phyloP scores from a whole-genome alignment of 2,113 vertebrate species.

The Synodontis membranacea region DNA sequence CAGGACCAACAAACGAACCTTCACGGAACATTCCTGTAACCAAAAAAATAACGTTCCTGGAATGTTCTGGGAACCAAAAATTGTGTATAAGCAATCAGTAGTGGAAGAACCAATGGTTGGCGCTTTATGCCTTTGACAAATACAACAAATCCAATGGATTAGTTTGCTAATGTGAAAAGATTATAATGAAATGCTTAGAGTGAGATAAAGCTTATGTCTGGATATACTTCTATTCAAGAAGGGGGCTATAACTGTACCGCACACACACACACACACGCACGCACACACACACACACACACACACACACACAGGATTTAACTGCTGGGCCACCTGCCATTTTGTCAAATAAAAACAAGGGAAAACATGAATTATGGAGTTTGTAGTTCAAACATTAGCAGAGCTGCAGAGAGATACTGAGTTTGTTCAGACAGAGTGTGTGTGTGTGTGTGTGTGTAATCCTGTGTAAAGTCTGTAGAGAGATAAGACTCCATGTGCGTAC shows the following conservation, averaged over 20 bases:
- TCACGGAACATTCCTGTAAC: no score
- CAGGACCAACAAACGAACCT: no score
- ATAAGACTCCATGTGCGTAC: background rate
- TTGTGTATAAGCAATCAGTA: background rate
- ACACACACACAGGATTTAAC: constrained; percentile 2
- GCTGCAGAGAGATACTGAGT: constrained; percentile 11
- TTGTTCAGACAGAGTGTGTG: constrained; percentile 21
- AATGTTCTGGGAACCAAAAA: no score
- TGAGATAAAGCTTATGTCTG: constrained; percentile 32
- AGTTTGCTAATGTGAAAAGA: constrained; percentile 48
- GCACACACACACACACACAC: constrained; percentile 32
- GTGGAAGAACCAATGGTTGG: background rate
- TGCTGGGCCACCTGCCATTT: constrained; percentile 24
- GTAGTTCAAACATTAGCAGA: constrained; percentile 6
- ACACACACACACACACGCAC: background rate
- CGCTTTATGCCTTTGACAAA: constrained; percentile 37
- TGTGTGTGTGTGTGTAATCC: constrained; percentile 13
- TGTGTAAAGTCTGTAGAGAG: background rate
- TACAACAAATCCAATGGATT: constrained; percentile 44
- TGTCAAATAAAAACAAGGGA: constrained; percentile 7
- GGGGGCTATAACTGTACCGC: background rate
- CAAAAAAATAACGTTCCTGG: no score
- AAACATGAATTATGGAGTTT: constrained; percentile 23
- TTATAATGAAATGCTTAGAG: constrained; percentile 48
- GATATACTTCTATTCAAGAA: constrained; percentile 22